Conservation (phyloP, 2,888 invertebrate species). For the Tethea ocularis region DNA sequence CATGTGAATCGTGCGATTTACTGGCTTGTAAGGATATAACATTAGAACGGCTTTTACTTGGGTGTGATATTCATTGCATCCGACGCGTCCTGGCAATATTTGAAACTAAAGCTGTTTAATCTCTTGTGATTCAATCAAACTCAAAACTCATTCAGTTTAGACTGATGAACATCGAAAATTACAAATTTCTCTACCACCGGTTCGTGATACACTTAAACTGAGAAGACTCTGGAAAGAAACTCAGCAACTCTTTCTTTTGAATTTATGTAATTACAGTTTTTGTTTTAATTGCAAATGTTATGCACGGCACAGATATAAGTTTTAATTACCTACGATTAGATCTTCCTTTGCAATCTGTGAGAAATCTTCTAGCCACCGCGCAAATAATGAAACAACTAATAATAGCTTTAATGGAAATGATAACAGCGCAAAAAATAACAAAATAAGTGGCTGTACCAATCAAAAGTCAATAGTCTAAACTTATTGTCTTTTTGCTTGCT, state of each 20-base stretch:
- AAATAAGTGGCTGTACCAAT: conserved; percentile 40
- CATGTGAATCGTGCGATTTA: background rate
- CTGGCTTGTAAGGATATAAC: too few species aligned
- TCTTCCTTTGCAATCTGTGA: background rate
- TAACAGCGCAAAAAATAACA: conserved; percentile 18
- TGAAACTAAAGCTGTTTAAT: background rate
- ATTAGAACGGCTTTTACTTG: too few species aligned
- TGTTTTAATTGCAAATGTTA: too few species aligned
- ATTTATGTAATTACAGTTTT: too few species aligned
- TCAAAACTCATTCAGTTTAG: too few species aligned
- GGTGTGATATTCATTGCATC: background rate
- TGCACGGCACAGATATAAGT: background rate
- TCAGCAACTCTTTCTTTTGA: too few species aligned
- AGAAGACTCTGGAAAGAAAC: too few species aligned
- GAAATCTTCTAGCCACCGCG: background rate
- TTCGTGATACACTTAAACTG: too few species aligned
- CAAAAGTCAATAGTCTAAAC: conserved; percentile 50
- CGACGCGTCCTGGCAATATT: background rate
- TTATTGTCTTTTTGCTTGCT: conserved; percentile 58
- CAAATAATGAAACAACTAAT: background rate
- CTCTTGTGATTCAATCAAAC: too few species aligned
- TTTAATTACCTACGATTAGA: background rate
- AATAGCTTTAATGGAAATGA: conserved; percentile 12
- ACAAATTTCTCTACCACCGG: too few species aligned
- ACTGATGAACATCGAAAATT: too few species aligned